A percentile compares a stretch with the other conserved stretches of the same genome.
Evolutionary conservation across 2,113 vertebrate genomes (phyloP).

Genomic region (Rhinoptilus africanus): DNA sequence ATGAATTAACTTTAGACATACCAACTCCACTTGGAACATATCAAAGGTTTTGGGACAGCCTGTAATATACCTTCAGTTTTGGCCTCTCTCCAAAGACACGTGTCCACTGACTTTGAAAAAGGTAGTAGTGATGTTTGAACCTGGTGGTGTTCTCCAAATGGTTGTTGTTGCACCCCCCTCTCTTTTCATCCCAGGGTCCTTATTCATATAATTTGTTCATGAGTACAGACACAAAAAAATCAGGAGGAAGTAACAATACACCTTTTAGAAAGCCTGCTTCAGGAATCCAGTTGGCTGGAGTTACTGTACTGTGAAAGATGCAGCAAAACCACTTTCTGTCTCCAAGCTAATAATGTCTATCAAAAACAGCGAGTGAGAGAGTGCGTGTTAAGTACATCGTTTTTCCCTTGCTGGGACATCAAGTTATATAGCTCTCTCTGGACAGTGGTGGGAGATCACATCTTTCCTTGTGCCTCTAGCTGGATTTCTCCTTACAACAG

Average conservation of each 20-base stretch:
- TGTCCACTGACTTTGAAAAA: background rate
- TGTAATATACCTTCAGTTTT: background rate
- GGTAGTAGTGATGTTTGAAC: background rate
- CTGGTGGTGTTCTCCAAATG: background rate
- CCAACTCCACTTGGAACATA: background rate
- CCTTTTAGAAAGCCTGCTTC: background rate
- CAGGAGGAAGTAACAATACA: background rate
- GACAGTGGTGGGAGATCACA: background rate
- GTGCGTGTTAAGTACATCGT: background rate
- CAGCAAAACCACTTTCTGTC: background rate
- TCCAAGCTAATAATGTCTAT: background rate
- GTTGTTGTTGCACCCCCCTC: background rate
- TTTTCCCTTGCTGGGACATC: background rate
- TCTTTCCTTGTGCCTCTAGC: background rate
- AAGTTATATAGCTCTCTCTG: background rate
- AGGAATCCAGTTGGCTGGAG: background rate
- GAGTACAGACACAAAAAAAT: background rate
- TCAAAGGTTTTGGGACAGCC: background rate
- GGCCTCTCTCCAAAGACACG: background rate
- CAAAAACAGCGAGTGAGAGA: background rate
- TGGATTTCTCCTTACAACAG: background rate
- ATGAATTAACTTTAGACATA: background rate
- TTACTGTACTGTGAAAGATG: background rate
- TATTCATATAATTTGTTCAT: background rate
- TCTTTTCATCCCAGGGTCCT: background rate